Conservation (phyloP, 2,888 invertebrate genomes). For the Drosophila borborema region DNA sequence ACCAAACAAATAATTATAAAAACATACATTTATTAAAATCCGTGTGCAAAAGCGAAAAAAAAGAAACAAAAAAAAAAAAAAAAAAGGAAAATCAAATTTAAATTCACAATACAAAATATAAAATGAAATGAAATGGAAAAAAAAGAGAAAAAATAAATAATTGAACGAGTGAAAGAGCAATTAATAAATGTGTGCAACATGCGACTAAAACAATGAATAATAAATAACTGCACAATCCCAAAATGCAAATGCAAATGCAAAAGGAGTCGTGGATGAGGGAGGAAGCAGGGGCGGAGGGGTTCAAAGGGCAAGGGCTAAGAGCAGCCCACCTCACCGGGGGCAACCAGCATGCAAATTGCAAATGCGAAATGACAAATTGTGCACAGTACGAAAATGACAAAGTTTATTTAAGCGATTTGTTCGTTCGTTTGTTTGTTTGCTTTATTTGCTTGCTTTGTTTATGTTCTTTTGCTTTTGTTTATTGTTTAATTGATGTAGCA, state of each 20-base stretch:
- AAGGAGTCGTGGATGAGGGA: not conserved
- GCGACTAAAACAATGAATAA: constrained; percentile 70
- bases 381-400: constrained; percentile 56
- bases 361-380: constrained; percentile 73
- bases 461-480: constrained; percentile 12
- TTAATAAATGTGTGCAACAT: constrained; percentile 64
- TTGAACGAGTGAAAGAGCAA: constrained; percentile 57
- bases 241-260: constrained; percentile 8
- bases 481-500: constrained; percentile 6
- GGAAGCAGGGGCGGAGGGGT: not conserved
- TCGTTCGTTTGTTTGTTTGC: constrained; percentile 47
- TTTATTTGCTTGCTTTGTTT: constrained; percentile 29
- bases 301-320: constrained; percentile 4
- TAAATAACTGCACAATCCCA: constrained; percentile 54
- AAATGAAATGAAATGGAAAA: constrained; percentile 49
- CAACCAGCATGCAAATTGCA: constrained; percentile 61
- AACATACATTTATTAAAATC: constrained; percentile 23
- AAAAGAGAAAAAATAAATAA: constrained; percentile 32
- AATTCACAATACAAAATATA: constrained; percentile 32
- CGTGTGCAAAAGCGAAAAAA: constrained; percentile 11
- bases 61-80: not conserved
- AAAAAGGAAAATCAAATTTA: constrained; percentile 4
- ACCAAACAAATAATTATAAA: constrained; percentile 8
- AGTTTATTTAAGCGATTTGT: constrained; percentile 80
- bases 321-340: not conserved